A percentile compares a stretch with the other conserved stretches of the same genome.
phyloP scores from a whole-genome alignment of 2,797 vertebrate species.

The Aeoliscus strigatus region DNA sequence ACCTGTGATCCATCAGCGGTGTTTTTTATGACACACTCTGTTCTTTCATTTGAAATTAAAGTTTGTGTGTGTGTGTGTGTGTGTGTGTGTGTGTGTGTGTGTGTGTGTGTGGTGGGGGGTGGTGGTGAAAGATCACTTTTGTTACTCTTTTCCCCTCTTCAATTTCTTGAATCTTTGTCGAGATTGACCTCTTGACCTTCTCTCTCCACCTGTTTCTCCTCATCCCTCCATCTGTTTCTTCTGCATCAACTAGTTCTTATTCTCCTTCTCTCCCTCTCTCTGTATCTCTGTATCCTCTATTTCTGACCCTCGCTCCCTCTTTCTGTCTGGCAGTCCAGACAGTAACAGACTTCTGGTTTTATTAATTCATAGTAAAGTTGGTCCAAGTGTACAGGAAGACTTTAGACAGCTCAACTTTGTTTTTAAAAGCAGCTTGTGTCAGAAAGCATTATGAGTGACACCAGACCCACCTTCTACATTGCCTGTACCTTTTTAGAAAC shows the following conservation, averaged over 20 bases:
- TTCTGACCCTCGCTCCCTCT: conserved; percentile 20
- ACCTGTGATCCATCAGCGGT: too few relatives aligned
- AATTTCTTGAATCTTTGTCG: too few relatives aligned
- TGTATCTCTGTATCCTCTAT: conserved; percentile 19
- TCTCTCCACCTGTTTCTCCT: too few relatives aligned
- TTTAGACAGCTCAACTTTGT: conserved; percentile 45
- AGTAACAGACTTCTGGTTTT: conserved; percentile 42
- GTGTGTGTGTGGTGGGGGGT: too few relatives aligned
- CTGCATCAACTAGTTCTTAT: conserved; percentile 2
- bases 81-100: too few relatives aligned
- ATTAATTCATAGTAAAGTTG: conserved; percentile 60
- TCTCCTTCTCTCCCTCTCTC: conserved; percentile 2
- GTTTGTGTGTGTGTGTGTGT: too few relatives aligned
- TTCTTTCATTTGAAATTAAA: too few relatives aligned
- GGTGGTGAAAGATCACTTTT: too few relatives aligned
- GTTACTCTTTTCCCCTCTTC: too few relatives aligned
- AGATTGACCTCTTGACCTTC: conserved; percentile 1
- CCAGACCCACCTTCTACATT: conserved; percentile 14
- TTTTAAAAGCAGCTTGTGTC: conserved; percentile 48
- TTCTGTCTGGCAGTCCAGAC: conserved; percentile 47
- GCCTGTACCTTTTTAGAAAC: too few relatives aligned
- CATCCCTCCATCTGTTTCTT: conserved; percentile 5
- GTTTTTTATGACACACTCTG: too few relatives aligned
- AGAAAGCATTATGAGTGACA: conserved; percentile 38
- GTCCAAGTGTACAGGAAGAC: conserved; percentile 34